A percentile compares a stretch with the other conserved stretches of the same genome.
Evolutionary conservation across 2,113 vertebrate species (phyloP).

Genomic region (Coregonus clupeaformis): DNA sequence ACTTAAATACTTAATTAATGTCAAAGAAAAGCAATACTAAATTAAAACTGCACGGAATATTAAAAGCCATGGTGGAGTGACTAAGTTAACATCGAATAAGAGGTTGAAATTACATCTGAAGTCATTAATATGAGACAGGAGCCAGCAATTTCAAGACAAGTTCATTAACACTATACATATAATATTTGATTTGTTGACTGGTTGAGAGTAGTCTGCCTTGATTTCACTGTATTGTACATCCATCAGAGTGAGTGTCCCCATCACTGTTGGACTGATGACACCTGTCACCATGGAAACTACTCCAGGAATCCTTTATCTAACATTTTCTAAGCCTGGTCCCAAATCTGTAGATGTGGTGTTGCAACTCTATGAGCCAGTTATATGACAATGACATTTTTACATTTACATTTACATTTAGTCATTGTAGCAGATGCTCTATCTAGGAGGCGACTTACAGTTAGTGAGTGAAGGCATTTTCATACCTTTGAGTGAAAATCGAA

Average conservation of each 20-base stretch:
- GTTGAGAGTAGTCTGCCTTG: not conserved
- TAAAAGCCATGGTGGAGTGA: not conserved
- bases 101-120: constrained; percentile 8
- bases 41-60: not conserved
- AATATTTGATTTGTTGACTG: constrained; percentile 1
- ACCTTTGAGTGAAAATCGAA: too few species aligned
- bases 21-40: not conserved
- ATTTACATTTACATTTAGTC: too few species aligned
- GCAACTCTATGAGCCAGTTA: too few species aligned
- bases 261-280: not conserved
- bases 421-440: too few species aligned
- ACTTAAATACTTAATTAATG: not conserved
- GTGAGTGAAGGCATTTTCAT: too few species aligned
- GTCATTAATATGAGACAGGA: not conserved
- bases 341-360: too few species aligned
- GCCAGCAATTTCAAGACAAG: too few species aligned
- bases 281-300: not conserved
- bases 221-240: not conserved
- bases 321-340: too few species aligned
- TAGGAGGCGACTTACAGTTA: too few species aligned
- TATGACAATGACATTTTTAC: too few species aligned
- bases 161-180: not conserved
- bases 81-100: not conserved
- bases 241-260: not conserved
- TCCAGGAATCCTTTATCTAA: not conserved